Conservation (phyloP, 2,113 vertebrate genomes). For the Phylloscopus trochiloides region DNA sequence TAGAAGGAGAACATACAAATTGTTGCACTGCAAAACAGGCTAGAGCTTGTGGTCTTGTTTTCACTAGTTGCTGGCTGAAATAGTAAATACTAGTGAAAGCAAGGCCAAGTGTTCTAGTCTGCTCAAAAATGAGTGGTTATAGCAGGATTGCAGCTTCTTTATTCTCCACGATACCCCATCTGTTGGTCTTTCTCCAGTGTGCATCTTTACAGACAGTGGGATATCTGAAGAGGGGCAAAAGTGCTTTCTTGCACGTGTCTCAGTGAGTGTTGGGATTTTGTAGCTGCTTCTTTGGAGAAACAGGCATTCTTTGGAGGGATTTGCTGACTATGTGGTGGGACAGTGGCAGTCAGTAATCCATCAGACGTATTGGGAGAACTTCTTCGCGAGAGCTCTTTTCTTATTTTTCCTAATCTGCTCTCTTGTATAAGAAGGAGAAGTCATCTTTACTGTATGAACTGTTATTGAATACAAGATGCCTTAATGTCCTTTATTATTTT, state of each 20-base stretch:
- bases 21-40: not conserved
- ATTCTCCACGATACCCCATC: not conserved
- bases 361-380: not conserved
- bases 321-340: not conserved
- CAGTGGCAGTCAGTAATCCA: not conserved
- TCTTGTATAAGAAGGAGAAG: slow-evolving; percentile 2
- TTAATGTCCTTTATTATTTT: slow-evolving; percentile 70
- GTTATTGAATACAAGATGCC: slow-evolving; percentile 65
- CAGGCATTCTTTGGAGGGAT: not conserved
- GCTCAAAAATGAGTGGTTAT: not conserved
- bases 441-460: slow-evolving; percentile 23
- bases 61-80: not conserved
- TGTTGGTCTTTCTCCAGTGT: not conserved
- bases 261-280: not conserved
- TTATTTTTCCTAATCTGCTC: not conserved
- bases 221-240: not conserved
- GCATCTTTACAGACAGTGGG: not conserved
- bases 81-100: not conserved
- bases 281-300: not conserved
- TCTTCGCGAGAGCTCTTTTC: not conserved
- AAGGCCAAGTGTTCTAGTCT: not conserved
- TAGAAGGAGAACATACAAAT: not conserved
- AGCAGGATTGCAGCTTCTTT: not conserved
- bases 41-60: not conserved
- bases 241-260: not conserved